Conservation (phyloP, 1,140 invertebrate species). For the Caenorhabditis elegans region WBcel235 BX284605.5:6330501-6331000, state of each 20-base stretch:
- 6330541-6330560: conserved; percentile 35
- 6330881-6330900: conserved; percentile 24
- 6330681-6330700: conserved; percentile 41
- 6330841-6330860: conserved; percentile 45
- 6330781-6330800: conserved; percentile 39
- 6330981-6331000: not conserved
- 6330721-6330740: conserved; percentile 51
- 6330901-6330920: conserved; percentile 35
- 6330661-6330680: conserved; percentile 45
- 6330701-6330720: conserved; percentile 47
- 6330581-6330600: conserved; percentile 43
- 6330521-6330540: conserved; percentile 45
- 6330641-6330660: conserved; percentile 44
- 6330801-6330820: not conserved
- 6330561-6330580: conserved; percentile 41
- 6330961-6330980: not conserved
- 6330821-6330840: conserved; percentile 32
- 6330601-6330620: conserved; percentile 34
- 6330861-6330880: conserved; percentile 34
- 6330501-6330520: conserved; percentile 48
- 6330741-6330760: conserved; percentile 41
- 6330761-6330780: conserved; percentile 45
- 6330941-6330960: conserved; percentile 35
- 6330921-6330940: conserved; percentile 45
- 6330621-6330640: conserved; percentile 38